These are phyloP conservation scores for Halocaridina rubra DNA, from an alignment of 2,888 invertebrate species.

Conservation along the genomic window DNA sequence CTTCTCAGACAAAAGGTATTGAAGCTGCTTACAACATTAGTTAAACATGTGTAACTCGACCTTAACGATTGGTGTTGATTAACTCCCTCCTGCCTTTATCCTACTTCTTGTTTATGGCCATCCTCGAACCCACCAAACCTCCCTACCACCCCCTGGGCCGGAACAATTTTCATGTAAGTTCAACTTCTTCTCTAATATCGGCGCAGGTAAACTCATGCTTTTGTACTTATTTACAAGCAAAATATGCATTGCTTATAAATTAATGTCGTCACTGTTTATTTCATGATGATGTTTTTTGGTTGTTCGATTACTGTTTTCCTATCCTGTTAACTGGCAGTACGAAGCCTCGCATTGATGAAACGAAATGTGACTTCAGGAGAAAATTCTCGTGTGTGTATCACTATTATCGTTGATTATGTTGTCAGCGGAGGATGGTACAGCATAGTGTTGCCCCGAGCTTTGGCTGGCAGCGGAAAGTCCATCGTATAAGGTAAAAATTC, in stretches of 20 bases:
- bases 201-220: not conserved
- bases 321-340: too few species aligned
- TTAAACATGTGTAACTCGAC: conserved; percentile 4
- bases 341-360: too few species aligned
- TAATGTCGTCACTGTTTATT: too few species aligned
- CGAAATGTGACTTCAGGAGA: conserved; percentile 15
- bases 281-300: too few species aligned
- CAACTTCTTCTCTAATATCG: conserved; percentile 1
- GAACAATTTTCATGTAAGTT: conserved; percentile 33
- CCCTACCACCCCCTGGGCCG: conserved; percentile 1
- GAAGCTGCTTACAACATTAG: conserved; percentile 10
- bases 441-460: conserved; percentile 19
- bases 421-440: conserved; percentile 52
- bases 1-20: not conserved
- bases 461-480: conserved; percentile 6
- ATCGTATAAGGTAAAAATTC: not conserved
- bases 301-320: too few species aligned
- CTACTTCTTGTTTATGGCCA: conserved; percentile 32
- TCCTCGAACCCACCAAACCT: conserved; percentile 29
- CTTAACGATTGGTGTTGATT: conserved; percentile 23
- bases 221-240: not conserved
- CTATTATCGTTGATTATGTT: conserved; percentile 51
- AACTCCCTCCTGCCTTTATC: conserved; percentile 22
- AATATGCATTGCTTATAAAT: too few species aligned
- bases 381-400: conserved; percentile 29